A percentile compares a stretch with the other conserved stretches of the same genome.
Evolutionary conservation across 2,113 vertebrate genomes (phyloP).

Genomic region (Callaeas wilsoni): DNA sequence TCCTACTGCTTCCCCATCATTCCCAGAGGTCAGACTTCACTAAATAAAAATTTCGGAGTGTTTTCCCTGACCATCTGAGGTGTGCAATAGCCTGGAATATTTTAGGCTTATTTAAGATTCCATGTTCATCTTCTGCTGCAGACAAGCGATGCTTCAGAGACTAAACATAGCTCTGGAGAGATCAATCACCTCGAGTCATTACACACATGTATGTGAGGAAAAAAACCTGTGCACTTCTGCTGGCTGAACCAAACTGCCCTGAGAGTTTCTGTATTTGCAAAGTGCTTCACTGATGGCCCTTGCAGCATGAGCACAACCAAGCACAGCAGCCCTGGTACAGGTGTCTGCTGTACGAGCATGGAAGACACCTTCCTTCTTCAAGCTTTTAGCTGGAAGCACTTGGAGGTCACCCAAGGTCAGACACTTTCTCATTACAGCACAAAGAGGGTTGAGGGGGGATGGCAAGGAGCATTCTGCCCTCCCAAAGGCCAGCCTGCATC

Average conservation of each 20-base stretch:
- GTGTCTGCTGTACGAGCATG: not conserved
- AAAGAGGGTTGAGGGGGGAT: accelerated
- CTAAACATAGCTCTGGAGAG: not conserved
- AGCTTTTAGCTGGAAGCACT: not conserved
- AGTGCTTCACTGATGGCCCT: not conserved
- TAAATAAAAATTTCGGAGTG: not conserved
- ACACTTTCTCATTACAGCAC: not conserved
- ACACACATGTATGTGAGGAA: not conserved
- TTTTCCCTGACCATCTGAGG: not conserved
- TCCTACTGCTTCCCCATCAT: not conserved
- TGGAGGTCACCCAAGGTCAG: not conserved
- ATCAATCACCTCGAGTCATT: not conserved
- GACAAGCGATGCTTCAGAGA: not conserved
- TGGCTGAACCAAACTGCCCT: not conserved
- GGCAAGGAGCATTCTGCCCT: not conserved
- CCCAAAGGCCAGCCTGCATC: not conserved
- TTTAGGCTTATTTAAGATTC: not conserved
- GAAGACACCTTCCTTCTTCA: not conserved
- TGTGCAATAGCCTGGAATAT: not conserved
- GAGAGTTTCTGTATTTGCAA: not conserved
- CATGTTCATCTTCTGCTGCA: not conserved
- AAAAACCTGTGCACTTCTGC: not conserved
- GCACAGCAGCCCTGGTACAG: not conserved
- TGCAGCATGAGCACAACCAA: not conserved
- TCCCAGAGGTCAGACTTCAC: not conserved